A percentile compares a stretch with the other conserved stretches of the same genome.
Evolutionary conservation across 1,140 invertebrate genomes (phyloP).

Genomic region (Zaprionus lachaisei): DNA sequence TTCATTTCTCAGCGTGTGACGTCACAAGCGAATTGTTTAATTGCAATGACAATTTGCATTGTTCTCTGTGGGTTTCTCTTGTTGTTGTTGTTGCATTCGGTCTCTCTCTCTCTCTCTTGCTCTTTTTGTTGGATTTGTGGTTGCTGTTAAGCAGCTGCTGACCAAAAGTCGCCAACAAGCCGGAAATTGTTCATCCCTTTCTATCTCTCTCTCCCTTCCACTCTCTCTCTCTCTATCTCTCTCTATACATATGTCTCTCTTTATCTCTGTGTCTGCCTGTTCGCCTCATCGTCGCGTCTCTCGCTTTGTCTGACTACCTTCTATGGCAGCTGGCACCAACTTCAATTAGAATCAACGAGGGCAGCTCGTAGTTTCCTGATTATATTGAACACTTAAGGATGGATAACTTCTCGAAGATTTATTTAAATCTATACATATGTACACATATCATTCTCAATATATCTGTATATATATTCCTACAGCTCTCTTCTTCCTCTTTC

Average conservation of each 20-base stretch:
- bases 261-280: background rate
- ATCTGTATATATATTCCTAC: too few species aligned
- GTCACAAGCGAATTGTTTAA: conserved; percentile 45
- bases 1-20: conserved; percentile 42
- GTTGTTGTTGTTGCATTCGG: background rate
- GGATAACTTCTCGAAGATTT: too few species aligned
- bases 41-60: conserved; percentile 39
- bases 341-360: conserved; percentile 32
- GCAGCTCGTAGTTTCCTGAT: conserved; percentile 1
- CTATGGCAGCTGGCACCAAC: conserved; percentile 41
- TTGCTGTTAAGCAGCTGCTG: conserved; percentile 36
- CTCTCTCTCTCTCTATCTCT: background rate
- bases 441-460: too few species aligned
- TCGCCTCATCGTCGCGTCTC: background rate
- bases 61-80: conserved; percentile 20
- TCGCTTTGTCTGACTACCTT: conserved; percentile 34
- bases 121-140: background rate
- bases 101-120: background rate
- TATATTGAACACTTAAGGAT: background rate
- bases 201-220: background rate
- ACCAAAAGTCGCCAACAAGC: conserved; percentile 32
- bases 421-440: too few species aligned
- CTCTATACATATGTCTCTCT: background rate
- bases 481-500: background rate
- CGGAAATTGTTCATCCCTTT: conserved; percentile 44